Percentiles rank a stretch among this genome's conserved stretches.
Conservation (phyloP, 1,140 invertebrate genomes). For the Dufourea novaeangliae region DNA sequence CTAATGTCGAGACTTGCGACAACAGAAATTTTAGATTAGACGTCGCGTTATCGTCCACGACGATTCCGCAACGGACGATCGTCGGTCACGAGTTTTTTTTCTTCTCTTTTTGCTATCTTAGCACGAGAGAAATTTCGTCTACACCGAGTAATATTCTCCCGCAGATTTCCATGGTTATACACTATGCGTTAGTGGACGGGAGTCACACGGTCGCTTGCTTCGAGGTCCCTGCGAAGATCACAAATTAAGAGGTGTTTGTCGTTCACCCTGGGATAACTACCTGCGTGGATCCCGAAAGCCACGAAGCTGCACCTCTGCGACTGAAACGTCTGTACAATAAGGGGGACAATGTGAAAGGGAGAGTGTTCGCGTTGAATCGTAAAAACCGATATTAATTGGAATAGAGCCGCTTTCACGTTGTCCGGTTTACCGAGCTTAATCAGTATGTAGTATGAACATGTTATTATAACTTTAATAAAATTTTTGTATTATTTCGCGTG, state of each 20-base stretch:
- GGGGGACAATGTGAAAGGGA: not conserved
- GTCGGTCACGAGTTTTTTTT: not conserved
- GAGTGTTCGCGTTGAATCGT: not conserved
- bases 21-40: not conserved
- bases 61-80: not conserved
- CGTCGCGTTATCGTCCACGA: not conserved
- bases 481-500: constrained; percentile 1
- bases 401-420: not conserved
- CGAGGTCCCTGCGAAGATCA: constrained; percentile 85
- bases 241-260: constrained; percentile 17
- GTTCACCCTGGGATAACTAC: not conserved
- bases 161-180: constrained; percentile 82
- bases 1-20: not conserved
- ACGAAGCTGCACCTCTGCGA: not conserved
- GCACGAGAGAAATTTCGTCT: not conserved
- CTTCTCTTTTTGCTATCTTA: not conserved
- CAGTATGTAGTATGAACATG: constrained; percentile 7
- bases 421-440: constrained; percentile 29
- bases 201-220: constrained; percentile 83
- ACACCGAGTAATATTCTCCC: constrained; percentile 47
- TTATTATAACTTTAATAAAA: constrained; percentile 35
- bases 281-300: not conserved
- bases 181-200: constrained; percentile 83
- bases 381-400: not conserved
- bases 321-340: not conserved